Base-by-base conservation (phyloP, 2,797 vertebrate species). In the Amniataba percoides region DNA sequence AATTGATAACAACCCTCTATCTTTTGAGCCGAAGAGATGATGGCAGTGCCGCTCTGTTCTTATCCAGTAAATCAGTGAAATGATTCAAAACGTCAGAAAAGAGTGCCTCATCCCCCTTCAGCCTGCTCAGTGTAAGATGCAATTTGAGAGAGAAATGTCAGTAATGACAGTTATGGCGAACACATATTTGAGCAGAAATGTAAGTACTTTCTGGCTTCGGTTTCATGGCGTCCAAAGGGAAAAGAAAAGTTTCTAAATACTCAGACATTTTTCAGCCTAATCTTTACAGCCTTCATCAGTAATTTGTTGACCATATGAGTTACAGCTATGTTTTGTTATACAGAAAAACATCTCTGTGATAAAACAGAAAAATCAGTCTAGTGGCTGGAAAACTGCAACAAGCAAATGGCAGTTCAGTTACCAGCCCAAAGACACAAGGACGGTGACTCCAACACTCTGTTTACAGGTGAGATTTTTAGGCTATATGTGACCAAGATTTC, bases 111-210 rank as follows among this genome's bases (percentile, higher is more conserved):
- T 63, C 8, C 27, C 23, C 53, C n/a, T 34, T 68, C 42, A 74
- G 66, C 53, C 42, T 56, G 49, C 77, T 82, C 58, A 5, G 49
- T 48, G 42, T 67, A 39, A 49, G 61, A 80, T 55, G 76, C 42
- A 73, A 46, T 79, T 77, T 80, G 16, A 70, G 51, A 57, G 71
- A 64, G 55, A 67, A 64, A 71, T 85, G 76, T 69, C 69, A 68
- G 53, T 64, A 58, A 64, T 71, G 69, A 63, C 64, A 59, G 71
- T 49, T 49, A 46, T 8, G 39, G 11, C 53, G 78, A 55, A 68
- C 6, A 16, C 23, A 11, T 31, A 31, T 80, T 70, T 55, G 19
- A 78, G 15, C 67, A 39, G 57, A 62, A 61, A 43, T 27, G 15
- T 4, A 31, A 63, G 51, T 66, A 14, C 63, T 48, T 65, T 55